A percentile compares a stretch with the other conserved stretches of the same genome.
Evolutionary conservation across 2,113 vertebrate species (phyloP).

Genomic region (Empidonax traillii): DNA sequence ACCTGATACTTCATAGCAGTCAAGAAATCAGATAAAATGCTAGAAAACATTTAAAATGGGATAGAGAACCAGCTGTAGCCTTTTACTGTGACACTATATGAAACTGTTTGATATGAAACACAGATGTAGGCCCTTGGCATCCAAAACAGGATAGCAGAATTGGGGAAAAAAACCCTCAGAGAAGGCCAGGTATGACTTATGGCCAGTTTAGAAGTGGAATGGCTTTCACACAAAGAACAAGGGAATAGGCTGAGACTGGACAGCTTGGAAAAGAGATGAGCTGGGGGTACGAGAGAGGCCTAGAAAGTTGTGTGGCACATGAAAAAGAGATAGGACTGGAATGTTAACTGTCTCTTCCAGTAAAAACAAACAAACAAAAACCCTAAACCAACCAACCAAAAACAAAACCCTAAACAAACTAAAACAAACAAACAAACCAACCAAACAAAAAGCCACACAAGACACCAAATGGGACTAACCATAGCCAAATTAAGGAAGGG

Average conservation of each 20-base stretch:
- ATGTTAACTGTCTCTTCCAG: background rate
- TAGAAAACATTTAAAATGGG: background rate
- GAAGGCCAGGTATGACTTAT: background rate
- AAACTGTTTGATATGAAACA: background rate
- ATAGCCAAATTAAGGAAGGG: background rate
- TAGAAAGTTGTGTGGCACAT: background rate
- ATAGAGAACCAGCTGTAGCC: background rate
- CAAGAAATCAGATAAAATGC: background rate
- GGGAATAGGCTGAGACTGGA: background rate
- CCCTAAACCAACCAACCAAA: background rate
- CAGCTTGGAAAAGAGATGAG: background rate
- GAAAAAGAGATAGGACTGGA: background rate
- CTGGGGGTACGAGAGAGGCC: background rate
- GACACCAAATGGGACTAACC: background rate
- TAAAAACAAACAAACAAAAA: background rate
- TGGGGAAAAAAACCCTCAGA: background rate
- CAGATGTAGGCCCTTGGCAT: background rate
- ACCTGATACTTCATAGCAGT: background rate
- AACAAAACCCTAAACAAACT: too few relatives aligned
- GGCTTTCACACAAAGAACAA: background rate
- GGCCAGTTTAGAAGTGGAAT: background rate
- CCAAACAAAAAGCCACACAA: background rate
- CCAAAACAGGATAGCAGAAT: background rate
- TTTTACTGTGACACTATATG: background rate
- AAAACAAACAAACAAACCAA: too few relatives aligned